Evolutionary conservation across 1,140 invertebrate species (phyloP), one percentile per base, ranked within the genome.

Genomic region (Phortica variegata): DNA sequence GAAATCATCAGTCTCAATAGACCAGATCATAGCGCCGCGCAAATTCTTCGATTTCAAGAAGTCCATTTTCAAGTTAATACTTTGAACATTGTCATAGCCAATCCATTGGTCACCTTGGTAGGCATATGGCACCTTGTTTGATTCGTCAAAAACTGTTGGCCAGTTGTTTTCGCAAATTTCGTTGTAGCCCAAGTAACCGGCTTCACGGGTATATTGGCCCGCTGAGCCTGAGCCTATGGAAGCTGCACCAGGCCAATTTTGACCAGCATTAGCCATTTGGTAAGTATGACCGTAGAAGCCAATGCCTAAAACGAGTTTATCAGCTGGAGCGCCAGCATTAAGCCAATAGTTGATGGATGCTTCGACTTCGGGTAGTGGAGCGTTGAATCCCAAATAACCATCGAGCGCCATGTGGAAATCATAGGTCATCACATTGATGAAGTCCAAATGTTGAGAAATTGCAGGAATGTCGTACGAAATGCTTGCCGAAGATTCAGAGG

Each of bases 11-110:
- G 84, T 88, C 61, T 89, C 87, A 32, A 88, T 81, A 21, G 87
- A 87, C 89, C 89, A 91, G 4, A 90, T 81, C 87, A 91, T 89
- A 1, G 87, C 80, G 7, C 89, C 89, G 1, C 81, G 86, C 3
- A 91, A 60, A 5, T 81, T 80, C 57, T 85, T 54, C 1, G 41
- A 29, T 12, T 63, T 49, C 1, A 68, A 59, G 13, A 63, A 73
- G 26, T 70, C 59, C 55, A 66, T 66, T 38, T 77, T 77, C 37
- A 51, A 54, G 34, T 68, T 80, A 36, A 69, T 61, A 49, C 73
- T 78, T 45, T 66, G 49, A 1, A 63, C 55, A 43, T 79, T 61
- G 49, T 79, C 77, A 41, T 58, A 79, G 48, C 63, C 68, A 18
- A 79, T 60, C 78, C 78, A 79, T 47, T 77, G 76, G 49, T 75